A percentile compares a stretch with the other conserved stretches of the same genome.
Conservation (phyloP, 1,140 invertebrate genomes). For the Drosophila parvula region DNA sequence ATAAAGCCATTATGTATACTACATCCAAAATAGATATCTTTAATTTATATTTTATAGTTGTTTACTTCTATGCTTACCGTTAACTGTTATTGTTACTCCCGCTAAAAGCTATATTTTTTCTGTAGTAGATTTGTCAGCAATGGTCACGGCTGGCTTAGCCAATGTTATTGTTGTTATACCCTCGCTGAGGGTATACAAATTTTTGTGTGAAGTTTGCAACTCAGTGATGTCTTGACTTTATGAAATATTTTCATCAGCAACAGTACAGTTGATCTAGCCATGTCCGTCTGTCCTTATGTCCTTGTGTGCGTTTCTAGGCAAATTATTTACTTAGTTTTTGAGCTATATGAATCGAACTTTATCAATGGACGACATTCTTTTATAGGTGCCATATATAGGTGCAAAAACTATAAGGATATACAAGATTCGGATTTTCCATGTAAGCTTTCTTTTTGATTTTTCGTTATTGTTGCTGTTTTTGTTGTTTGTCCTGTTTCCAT, state of each 20-base stretch:
- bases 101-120: background rate
- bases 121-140: background rate
- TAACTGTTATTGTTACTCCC: background rate
- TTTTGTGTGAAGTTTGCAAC: background rate
- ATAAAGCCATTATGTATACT: background rate
- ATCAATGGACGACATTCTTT: too few species aligned
- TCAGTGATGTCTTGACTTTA: background rate
- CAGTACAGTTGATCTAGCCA: background rate
- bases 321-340: too few species aligned
- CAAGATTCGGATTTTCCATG: background rate
- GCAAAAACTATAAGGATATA: background rate
- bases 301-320: too few species aligned
- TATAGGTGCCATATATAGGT: too few species aligned
- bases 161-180: conserved; percentile 1
- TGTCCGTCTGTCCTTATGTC: background rate
- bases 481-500: conserved; percentile 50
- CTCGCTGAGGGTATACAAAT: background rate
- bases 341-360: too few species aligned
- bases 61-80: background rate
- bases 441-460: background rate
- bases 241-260: background rate
- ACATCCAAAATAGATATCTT: background rate
- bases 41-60: background rate
- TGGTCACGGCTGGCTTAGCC: background rate
- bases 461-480: conserved; percentile 35